Conservation (phyloP, 35 echinoderm and acorn worm genomes). For the Lytechinus variegatus region DNA sequence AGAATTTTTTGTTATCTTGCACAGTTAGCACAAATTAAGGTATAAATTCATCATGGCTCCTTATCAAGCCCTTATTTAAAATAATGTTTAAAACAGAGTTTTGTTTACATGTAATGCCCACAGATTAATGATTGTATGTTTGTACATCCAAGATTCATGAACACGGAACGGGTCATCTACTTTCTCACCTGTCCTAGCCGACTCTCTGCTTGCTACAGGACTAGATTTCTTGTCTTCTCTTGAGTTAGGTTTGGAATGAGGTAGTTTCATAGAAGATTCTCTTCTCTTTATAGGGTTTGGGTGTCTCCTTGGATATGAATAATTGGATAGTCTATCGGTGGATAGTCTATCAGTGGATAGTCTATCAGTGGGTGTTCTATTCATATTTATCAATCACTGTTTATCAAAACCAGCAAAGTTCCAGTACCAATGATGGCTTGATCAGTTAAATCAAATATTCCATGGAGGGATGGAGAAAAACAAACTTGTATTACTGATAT, state of each 20-base stretch:
- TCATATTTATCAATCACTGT: background rate
- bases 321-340: background rate
- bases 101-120: no score
- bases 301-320: background rate
- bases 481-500: no score
- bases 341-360: background rate
- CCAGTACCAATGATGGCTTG: no score
- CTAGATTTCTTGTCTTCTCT: slow-evolving; percentile 6
- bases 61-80: no score
- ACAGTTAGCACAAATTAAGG: no score
- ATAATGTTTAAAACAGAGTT: no score
- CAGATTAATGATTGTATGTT: background rate
- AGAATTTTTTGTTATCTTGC: no score
- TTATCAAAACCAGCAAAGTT: no score
- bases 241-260: background rate
- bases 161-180: background rate
- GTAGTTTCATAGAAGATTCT: background rate
- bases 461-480: no score
- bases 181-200: background rate
- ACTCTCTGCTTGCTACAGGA: background rate
- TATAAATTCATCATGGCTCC: no score
- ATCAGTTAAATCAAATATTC: no score
- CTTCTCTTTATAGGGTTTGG: background rate
- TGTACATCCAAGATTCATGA: no score
- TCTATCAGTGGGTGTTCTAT: background rate